Conservation (phyloP, 2,113 vertebrate species). For the Aepyceros melampus region DNA sequence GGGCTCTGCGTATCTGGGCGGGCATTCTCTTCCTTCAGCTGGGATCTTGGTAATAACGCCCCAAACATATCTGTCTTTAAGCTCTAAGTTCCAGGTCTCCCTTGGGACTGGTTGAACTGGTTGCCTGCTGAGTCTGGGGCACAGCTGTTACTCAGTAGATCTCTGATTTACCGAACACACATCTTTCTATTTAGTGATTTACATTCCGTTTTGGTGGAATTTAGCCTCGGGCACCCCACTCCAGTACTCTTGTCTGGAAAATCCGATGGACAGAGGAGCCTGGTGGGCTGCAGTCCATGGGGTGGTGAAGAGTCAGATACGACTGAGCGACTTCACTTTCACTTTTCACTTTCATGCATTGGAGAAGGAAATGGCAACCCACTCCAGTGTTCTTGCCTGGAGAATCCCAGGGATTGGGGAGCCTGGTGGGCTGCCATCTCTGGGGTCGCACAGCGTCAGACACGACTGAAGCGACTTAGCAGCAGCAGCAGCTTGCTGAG, state of each 20-base stretch:
- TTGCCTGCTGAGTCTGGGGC: not conserved
- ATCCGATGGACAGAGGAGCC: not conserved
- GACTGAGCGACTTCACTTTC: not conserved
- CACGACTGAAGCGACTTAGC: not conserved
- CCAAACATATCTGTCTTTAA: not conserved
- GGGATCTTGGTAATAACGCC: not conserved
- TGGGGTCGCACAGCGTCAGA: not conserved
- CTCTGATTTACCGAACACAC: not conserved
- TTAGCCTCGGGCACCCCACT: not conserved
- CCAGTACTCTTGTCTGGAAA: not conserved
- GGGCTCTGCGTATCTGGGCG: too few species aligned
- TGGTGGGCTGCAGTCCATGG: not conserved
- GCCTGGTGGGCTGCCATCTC: not conserved
- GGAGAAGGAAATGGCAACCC: not conserved
- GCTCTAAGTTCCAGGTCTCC: not conserved
- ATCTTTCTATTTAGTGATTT: not conserved
- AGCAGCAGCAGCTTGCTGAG: too few species aligned
- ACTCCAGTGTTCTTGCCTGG: not conserved
- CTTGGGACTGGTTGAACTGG: not conserved
- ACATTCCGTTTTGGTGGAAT: not conserved
- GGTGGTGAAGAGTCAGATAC: accelerated
- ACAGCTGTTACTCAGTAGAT: not conserved
- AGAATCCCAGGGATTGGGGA: not conserved
- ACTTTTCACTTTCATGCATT: not conserved
- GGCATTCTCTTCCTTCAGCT: not conserved